These are phyloP conservation scores for Drosophila ochracea DNA, from an alignment of 2,888 invertebrate genomes.

Conservation along the genomic window DNA sequence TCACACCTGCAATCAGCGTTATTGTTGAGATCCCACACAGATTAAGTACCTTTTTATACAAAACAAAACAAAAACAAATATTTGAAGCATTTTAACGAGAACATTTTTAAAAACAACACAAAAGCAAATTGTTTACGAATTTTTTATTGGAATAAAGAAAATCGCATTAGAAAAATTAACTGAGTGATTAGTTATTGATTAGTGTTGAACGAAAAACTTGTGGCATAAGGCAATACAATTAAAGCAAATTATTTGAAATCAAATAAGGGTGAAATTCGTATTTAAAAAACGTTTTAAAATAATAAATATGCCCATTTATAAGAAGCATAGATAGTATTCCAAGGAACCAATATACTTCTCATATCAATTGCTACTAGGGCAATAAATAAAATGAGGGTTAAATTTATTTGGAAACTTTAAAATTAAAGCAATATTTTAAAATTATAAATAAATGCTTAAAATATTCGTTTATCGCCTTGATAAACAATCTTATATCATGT, in stretches of 20 bases:
- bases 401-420: neutral
- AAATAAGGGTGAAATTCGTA: neutral
- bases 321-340: neutral
- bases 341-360: neutral
- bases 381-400: neutral
- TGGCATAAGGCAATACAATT: neutral
- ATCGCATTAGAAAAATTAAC: slow-evolving; percentile 3
- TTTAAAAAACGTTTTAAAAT: neutral
- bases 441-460: neutral
- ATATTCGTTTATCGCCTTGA: neutral
- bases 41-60: slow-evolving; percentile 77
- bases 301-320: neutral
- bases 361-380: neutral
- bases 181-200: neutral
- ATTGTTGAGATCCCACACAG: slow-evolving; percentile 65
- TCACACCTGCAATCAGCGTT: slow-evolving; percentile 48
- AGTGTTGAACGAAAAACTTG: neutral
- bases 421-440: neutral
- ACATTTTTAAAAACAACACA: slow-evolving; percentile 42
- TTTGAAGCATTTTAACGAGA: slow-evolving; percentile 56
- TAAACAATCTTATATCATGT: neutral
- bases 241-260: neutral
- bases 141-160: slow-evolving; percentile 58
- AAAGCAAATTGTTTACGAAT: slow-evolving; percentile 45
- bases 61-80: slow-evolving; percentile 4